Percentiles rank a stretch among this genome's conserved stretches.
Conservation (phyloP, 2,797 vertebrate genomes). For the Streptopelia turtur region DNA sequence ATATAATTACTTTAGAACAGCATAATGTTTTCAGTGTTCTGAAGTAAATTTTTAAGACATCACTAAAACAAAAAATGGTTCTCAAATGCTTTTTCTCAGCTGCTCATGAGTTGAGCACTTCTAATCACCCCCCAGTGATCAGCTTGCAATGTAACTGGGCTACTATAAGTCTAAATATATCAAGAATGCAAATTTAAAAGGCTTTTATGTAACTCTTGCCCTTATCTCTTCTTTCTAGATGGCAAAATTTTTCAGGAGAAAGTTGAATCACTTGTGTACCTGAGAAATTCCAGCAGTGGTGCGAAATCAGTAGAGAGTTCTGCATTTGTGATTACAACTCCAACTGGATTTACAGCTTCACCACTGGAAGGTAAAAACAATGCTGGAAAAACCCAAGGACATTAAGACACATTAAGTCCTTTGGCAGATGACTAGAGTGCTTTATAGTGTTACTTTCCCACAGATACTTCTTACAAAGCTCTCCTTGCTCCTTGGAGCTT, state of each 20-base stretch:
- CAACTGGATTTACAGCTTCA: slow-evolving; percentile 83
- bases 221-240: slow-evolving; percentile 78
- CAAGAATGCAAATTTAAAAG: neutral
- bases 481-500: neutral
- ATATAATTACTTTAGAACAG: neutral
- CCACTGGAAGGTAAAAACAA: slow-evolving; percentile 82
- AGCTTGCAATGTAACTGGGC: neutral
- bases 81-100: neutral
- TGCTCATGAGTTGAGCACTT: neutral
- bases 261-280: slow-evolving; percentile 91
- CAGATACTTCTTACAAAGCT: neutral
- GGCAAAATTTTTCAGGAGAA: slow-evolving; percentile 97
- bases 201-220: neutral
- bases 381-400: neutral
- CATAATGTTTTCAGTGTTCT: neutral
- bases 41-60: neutral
- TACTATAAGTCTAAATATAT: neutral
- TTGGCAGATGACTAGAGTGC: neutral
- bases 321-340: slow-evolving; percentile 82
- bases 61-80: neutral
- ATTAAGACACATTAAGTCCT: neutral
- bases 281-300: slow-evolving; percentile 88
- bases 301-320: slow-evolving; percentile 86
- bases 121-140: neutral
- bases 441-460: neutral